Base-by-base conservation (phyloP, 2,888 invertebrate genomes). In the Pterostichus madidus region DNA sequence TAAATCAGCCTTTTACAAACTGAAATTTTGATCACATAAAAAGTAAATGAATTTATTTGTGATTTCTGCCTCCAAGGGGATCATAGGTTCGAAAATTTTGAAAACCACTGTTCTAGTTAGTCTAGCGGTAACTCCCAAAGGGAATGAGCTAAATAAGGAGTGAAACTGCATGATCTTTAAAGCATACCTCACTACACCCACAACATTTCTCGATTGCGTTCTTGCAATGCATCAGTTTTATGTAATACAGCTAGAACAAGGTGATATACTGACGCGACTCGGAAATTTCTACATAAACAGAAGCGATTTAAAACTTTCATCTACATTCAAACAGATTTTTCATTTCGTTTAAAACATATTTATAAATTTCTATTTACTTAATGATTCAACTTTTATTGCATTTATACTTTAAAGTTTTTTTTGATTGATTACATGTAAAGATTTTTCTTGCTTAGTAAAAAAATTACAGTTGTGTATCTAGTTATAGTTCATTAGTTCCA, bases 81-180 rank as follows among this genome's bases (percentile, higher is more conserved):
- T n/a, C n/a, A n/a, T n/a, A n/a, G n/a, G n/a, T n/a, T n/a, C n/a
- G n/a, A n/a, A n/a, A n/a, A n/a, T n/a, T n/a, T n/a, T n/a, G n/a
- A n/a, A n/a, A n/a, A n/a, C n/a, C n/a, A n/a, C n/a, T n/a, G n/a
- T 44, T 17, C 56, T 56, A 56, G 24, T 17, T 56, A 56, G 24
- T 17, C 17, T 56, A 56, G 56, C 56, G 56, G 15, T 15, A 71
- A 71, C 44, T 64, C 35, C 79, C 46, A 61, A 10, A 31, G 86
- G 87, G 86, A 86, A 86, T 87, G 85, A 85, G 84, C 87, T 87
- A 85, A 86, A 87, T 87, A 87, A 84, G 87, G 87, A 88, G 87
- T 86, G 88, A 88, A 88, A 88, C 86, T 87, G 87, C 75, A 52
- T 75, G 75, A 75, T 75, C 75, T 75, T 17, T 87, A 87, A 86